Evolutionary conservation across 2,113 vertebrate species (phyloP).

Genomic region (Pimephales promelas): DNA sequence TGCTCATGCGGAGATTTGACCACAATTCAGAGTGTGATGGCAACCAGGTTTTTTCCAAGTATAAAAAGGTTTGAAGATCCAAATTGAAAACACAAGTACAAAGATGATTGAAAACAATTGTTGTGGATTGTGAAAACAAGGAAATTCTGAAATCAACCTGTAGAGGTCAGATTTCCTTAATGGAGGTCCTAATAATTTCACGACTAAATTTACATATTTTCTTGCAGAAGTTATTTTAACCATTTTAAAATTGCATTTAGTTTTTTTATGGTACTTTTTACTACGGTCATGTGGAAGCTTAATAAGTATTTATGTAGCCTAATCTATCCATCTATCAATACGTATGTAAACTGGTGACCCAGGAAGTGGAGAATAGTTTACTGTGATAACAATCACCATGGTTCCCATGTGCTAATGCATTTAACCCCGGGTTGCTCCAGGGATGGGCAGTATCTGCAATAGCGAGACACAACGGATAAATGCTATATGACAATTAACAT

Average conservation of each 20-base stretch:
- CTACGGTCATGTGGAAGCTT: not conserved
- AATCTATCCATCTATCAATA: too few species aligned
- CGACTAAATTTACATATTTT: too few species aligned
- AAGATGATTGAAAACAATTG: not conserved
- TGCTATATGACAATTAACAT: not conserved
- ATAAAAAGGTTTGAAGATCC: not conserved
- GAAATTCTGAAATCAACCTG: not conserved
- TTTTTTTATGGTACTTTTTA: not conserved
- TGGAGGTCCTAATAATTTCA: too few species aligned
- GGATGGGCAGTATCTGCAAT: not conserved
- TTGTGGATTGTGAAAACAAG: not conserved
- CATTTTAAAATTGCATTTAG: not conserved
- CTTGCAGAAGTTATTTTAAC: not conserved
- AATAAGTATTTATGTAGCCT: too few species aligned
- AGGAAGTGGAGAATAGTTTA: not conserved
- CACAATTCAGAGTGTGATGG: not conserved
- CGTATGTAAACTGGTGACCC: not conserved
- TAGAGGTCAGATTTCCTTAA: not conserved
- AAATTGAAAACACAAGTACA: not conserved
- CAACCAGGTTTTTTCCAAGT: not conserved
- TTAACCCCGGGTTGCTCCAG: slow-evolving; percentile 3
- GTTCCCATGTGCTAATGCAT: not conserved
- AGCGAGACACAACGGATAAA: not conserved
- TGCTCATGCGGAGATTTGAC: not conserved
- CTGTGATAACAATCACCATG: not conserved